Conservation (phyloP, 2,797 vertebrate species). For the Protosalanx chinensis region DNA sequence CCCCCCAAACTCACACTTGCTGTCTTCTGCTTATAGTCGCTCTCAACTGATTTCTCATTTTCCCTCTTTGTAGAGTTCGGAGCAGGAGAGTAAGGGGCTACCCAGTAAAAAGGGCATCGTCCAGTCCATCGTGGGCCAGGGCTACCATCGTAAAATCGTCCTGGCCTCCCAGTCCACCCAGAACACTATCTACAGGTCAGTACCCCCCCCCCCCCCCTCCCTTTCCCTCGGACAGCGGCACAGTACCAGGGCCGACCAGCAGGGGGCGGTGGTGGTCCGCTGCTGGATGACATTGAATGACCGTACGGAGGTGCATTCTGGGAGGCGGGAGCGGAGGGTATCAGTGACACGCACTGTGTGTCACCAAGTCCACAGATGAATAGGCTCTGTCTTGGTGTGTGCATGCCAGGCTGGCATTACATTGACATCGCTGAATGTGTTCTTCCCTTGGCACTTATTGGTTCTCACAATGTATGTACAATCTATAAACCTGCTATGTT, state of each 20-base stretch:
- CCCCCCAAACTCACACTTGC: no score
- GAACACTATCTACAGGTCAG: conserved; percentile 93
- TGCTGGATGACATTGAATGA: neutral
- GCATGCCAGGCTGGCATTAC: no score
- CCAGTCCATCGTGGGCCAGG: conserved; percentile 94
- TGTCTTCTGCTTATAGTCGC: neutral
- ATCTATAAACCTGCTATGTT: no score
- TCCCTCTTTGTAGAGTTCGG: conserved; percentile 78
- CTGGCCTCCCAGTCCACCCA: conserved; percentile 95
- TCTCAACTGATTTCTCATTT: neutral
- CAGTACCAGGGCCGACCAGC: neutral
- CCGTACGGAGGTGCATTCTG: neutral
- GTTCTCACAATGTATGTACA: no score
- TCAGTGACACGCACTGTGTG: no score
- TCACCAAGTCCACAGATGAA: no score
- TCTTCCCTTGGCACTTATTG: no score
- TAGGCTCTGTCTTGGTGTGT: no score
- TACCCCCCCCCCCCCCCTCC: neutral
- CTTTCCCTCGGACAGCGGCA: no score
- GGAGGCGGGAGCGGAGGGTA: no score
- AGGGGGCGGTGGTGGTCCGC: neutral
- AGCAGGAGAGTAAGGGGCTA: conserved; percentile 96
- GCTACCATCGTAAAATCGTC: conserved; percentile 96
- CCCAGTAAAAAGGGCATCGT: conserved; percentile 98
- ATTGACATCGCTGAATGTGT: no score